These are phyloP conservation scores for Camponotus fellah DNA, from an alignment of 2,888 invertebrate genomes.

Conservation along the genomic window DNA sequence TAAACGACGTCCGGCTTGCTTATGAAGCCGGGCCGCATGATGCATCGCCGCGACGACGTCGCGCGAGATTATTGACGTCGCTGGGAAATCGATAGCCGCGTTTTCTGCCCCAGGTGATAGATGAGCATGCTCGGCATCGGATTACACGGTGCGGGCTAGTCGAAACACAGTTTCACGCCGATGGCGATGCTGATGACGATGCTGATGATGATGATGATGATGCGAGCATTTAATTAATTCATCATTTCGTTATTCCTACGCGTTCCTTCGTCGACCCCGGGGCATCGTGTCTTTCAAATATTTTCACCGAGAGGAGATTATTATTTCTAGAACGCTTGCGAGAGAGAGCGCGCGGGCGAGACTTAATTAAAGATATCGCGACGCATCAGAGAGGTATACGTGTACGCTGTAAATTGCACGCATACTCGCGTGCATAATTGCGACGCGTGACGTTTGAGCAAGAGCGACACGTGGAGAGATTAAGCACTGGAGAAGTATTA, in stretches of 20 bases:
- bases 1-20: conserved; percentile 68
- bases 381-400: neutral
- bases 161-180: neutral
- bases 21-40: conserved; percentile 64
- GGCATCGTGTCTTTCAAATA: neutral
- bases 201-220: neutral
- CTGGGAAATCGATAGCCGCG: conserved; percentile 62
- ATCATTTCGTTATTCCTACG: neutral
- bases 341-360: neutral
- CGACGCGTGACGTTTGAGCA: neutral
- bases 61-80: conserved; percentile 64
- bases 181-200: neutral
- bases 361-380: neutral
- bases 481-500: conserved; percentile 2
- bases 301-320: neutral
- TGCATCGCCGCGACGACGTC: conserved; percentile 61
- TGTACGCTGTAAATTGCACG: neutral
- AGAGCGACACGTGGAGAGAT: neutral
- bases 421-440: conserved; percentile 1
- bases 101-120: conserved; percentile 57
- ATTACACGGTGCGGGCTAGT: conserved; percentile 26
- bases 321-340: neutral
- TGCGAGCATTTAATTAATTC: conserved; percentile 9
- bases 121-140: conserved; percentile 58
- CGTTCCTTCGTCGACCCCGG: too few species aligned